These are phyloP conservation scores for Sphaerophoria taeniata DNA, from an alignment of 2,888 invertebrate species.

Conservation along the genomic window DNA sequence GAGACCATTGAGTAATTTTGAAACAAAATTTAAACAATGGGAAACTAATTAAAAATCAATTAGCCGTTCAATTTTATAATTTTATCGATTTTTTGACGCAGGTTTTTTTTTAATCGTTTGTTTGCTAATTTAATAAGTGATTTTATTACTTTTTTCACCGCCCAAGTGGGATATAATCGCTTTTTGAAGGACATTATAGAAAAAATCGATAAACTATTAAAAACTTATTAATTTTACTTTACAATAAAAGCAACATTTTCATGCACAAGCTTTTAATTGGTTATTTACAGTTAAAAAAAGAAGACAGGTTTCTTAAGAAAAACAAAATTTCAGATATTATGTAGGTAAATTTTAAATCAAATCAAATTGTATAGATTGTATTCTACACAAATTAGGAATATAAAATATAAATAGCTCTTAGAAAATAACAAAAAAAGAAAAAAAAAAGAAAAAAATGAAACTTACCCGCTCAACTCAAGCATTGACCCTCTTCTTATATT, in stretches of 20 bases:
- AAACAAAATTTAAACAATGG: no score
- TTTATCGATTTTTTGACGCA: no score
- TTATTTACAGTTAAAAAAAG: slow-evolving; percentile 9
- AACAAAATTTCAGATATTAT: not conserved
- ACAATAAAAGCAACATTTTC: slow-evolving; percentile 35
- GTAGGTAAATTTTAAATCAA: slow-evolving; percentile 5
- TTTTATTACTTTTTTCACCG: no score
- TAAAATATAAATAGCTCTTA: slow-evolving; percentile 31
- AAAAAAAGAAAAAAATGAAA: slow-evolving; percentile 75
- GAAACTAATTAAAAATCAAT: no score
- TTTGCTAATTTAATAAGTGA: no score
- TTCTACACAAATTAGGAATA: slow-evolving; percentile 17
- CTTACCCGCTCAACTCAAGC: slow-evolving; percentile 91
- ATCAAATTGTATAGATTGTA: not conserved
- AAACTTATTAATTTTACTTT: not conserved
- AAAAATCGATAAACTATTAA: slow-evolving; percentile 49
- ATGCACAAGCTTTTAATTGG: slow-evolving; percentile 40
- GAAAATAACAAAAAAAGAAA: slow-evolving; percentile 52
- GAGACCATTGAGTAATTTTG: no score
- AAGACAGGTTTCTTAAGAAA: slow-evolving; percentile 31
- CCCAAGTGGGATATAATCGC: no score
- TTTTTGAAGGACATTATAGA: not conserved
- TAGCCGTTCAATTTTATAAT: no score
- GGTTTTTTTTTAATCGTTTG: no score
- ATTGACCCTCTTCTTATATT: slow-evolving; percentile 91